phyloP scores from a whole-genome alignment of 1,140 invertebrate genomes.

The Drosophila bocqueti region DNA sequence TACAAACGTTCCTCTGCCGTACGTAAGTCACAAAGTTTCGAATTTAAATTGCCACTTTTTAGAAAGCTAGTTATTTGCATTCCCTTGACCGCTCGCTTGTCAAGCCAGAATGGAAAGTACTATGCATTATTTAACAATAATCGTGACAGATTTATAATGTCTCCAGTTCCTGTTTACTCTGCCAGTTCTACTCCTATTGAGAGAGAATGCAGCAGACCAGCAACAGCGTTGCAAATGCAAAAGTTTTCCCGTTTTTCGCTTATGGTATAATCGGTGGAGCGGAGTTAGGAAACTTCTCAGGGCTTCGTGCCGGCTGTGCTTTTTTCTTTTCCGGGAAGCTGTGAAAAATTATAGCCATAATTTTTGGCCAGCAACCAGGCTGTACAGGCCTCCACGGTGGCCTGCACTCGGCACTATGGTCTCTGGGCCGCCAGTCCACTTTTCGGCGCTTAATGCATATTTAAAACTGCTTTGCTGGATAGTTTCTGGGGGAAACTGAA shows the following conservation, averaged over 20 bases:
- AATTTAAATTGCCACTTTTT: slow-evolving; percentile 13
- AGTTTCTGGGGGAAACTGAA: slow-evolving; percentile 33
- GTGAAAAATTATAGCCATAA: slow-evolving; percentile 79
- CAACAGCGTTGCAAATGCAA: slow-evolving; percentile 30
- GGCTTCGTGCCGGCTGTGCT: slow-evolving; percentile 10
- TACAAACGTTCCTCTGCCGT: neutral
- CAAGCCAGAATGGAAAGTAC: slow-evolving; percentile 33
- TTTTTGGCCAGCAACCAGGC: slow-evolving; percentile 78
- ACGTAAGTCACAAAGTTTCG: slow-evolving; percentile 8
- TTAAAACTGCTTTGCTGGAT: slow-evolving; percentile 63
- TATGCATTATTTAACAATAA: slow-evolving; percentile 64
- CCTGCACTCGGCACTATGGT: slow-evolving; percentile 28
- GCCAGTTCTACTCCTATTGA: slow-evolving; percentile 24
- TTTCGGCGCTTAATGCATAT: slow-evolving; percentile 74
- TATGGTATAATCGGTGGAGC: slow-evolving; percentile 53
- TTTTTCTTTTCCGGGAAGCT: slow-evolving; percentile 27
- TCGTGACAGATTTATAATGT: slow-evolving; percentile 66
- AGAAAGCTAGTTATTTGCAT: slow-evolving; percentile 17
- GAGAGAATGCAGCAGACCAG: slow-evolving; percentile 36
- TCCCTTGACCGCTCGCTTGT: slow-evolving; percentile 5
- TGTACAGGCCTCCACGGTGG: slow-evolving; percentile 44
- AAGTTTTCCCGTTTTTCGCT: slow-evolving; percentile 49
- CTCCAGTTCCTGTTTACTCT: slow-evolving; percentile 29
- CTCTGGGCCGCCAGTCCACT: slow-evolving; percentile 31
- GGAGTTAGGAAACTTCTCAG: slow-evolving; percentile 28